Percentiles rank a stretch among this genome's conserved stretches.
Conservation (phyloP, 2,113 vertebrate species). For the Leptobrachium leishanense region DNA sequence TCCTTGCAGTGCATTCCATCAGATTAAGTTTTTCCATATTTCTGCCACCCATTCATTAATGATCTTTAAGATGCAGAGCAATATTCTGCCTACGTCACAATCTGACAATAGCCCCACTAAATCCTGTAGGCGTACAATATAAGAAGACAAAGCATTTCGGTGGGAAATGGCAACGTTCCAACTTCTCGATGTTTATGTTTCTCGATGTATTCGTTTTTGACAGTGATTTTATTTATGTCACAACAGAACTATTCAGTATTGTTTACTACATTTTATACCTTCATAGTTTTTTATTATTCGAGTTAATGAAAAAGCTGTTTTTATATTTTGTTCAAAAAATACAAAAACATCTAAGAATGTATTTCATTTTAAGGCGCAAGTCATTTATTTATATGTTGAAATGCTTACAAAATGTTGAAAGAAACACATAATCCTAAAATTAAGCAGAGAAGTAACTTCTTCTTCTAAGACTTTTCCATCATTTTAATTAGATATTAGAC, state of each 20-base stretch:
- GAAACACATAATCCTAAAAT: neutral
- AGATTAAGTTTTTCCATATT: neutral
- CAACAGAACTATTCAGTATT: neutral
- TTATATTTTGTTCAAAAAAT: no score
- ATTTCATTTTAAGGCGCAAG: neutral
- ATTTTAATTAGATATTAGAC: no score
- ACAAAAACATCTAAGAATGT: no score
- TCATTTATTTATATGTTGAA: neutral
- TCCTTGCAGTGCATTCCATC: neutral
- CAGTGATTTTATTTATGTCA: neutral
- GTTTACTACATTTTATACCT: neutral
- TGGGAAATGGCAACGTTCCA: slow-evolving; percentile 23
- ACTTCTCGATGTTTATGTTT: neutral
- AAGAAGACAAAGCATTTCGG: no score
- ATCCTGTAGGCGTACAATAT: neutral
- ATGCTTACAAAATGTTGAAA: neutral
- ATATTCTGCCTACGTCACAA: neutral
- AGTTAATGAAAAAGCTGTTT: neutral
- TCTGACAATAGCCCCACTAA: neutral
- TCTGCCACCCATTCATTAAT: neutral
- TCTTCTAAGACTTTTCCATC: neutral
- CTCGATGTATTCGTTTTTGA: neutral
- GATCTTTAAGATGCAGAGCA: neutral
- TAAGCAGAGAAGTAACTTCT: neutral
- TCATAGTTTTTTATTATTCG: neutral